Evolutionary conservation across 2,113 vertebrate genomes (phyloP).

Genomic region (Abramis brama): DNA sequence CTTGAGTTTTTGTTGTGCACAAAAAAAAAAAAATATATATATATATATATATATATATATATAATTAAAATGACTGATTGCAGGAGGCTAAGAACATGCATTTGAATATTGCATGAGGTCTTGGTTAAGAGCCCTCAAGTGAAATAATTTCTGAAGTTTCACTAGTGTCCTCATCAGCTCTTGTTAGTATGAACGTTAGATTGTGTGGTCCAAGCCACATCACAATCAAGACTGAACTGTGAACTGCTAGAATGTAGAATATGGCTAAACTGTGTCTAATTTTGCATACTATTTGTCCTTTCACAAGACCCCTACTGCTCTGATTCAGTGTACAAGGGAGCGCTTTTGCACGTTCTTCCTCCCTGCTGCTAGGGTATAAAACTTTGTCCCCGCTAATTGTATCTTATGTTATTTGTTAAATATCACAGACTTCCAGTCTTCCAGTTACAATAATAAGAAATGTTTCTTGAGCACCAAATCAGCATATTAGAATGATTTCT

Average conservation of each 20-base stretch:
- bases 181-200: not conserved
- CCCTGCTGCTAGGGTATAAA: not conserved
- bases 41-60: not conserved
- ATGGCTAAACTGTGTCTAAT: not conserved
- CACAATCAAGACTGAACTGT: not conserved
- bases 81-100: not conserved
- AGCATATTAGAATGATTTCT: not conserved
- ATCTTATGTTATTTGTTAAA: not conserved
- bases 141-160: not conserved
- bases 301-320: conserved; percentile 16
- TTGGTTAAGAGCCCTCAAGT: not conserved
- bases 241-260: not conserved
- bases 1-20: not conserved
- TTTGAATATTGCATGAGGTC: conserved; percentile 14
- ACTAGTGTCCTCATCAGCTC: conserved; percentile 3
- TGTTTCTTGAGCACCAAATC: not conserved
- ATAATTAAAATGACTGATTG: conserved; percentile 2
- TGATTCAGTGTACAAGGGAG: not conserved
- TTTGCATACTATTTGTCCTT: not conserved
- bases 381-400: not conserved
- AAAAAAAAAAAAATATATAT: not conserved
- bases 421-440: conserved; percentile 1
- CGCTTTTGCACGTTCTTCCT: not conserved
- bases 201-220: not conserved
- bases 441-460: not conserved